Conservation (phyloP, 2,113 vertebrate species). For the Trematocara macrostoma region DNA sequence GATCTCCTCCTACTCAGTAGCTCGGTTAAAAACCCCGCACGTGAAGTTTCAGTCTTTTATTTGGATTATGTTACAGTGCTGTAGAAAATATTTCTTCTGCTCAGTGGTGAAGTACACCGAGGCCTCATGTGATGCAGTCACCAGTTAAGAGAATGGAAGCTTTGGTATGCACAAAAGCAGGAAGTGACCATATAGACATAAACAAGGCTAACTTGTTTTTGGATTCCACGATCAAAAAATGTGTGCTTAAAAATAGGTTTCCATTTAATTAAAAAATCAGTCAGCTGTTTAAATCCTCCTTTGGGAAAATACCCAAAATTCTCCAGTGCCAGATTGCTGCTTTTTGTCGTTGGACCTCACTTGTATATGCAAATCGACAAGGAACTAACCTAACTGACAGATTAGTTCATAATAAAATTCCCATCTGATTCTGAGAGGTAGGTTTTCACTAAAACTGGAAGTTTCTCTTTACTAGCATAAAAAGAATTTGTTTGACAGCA, state of each 20-base stretch:
- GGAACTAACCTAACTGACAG: not conserved
- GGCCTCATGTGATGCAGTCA: not conserved
- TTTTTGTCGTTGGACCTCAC: not conserved
- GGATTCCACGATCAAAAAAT: not conserved
- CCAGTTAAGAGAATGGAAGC: not conserved
- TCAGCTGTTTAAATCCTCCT: not conserved
- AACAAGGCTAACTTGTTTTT: not conserved
- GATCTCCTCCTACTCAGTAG: conserved; percentile 15
- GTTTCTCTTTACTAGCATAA: not conserved
- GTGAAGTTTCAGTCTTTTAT: not conserved
- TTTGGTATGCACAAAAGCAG: not conserved
- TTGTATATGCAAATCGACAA: not conserved
- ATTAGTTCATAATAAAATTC: not conserved
- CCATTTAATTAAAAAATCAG: not conserved
- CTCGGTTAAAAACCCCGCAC: not conserved
- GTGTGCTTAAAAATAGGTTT: not conserved
- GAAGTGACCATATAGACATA: not conserved
- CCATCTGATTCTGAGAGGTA: not conserved
- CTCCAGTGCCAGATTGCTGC: not conserved
- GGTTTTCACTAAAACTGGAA: not conserved
- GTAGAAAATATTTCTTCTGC: not conserved
- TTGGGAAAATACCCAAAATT: not conserved
- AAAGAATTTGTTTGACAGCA: not conserved
- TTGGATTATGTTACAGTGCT: not conserved
- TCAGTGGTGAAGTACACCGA: not conserved